Conservation (phyloP, 1,140 invertebrate genomes). For the Notospermus geniculatus region DNA sequence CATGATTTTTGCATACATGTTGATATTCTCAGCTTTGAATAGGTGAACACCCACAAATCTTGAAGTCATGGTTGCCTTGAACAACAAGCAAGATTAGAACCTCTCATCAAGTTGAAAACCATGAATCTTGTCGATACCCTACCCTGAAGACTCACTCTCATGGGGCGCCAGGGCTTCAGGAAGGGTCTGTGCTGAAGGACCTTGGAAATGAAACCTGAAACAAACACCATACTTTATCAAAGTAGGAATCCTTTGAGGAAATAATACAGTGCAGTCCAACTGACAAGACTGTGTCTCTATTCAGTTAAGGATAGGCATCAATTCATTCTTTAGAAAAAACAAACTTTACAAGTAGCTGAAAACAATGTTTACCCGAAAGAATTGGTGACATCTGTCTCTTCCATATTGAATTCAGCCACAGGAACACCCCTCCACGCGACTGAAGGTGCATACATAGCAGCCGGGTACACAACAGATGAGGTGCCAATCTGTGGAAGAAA, state of each 20-base stretch:
- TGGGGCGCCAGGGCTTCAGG: constrained; percentile 62
- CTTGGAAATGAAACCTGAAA: constrained; percentile 72
- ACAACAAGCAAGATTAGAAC: too few species aligned
- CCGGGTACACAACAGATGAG: constrained; percentile 85
- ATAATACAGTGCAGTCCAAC: constrained; percentile 12
- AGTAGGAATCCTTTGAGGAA: neutral
- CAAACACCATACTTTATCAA: constrained; percentile 28
- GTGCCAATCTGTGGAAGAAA: constrained; percentile 61
- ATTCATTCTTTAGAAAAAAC: too few species aligned
- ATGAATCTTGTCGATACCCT: too few species aligned
- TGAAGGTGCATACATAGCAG: constrained; percentile 84
- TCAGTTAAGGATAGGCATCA: neutral
- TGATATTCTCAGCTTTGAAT: too few species aligned
- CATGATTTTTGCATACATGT: too few species aligned
- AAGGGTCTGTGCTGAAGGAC: constrained; percentile 71
- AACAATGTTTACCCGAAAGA: constrained; percentile 72
- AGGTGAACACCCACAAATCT: too few species aligned
- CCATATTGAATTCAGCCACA: constrained; percentile 88
- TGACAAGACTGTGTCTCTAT: constrained; percentile 14
- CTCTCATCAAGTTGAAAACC: too few species aligned
- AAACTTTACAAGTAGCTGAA: too few species aligned
- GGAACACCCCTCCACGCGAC: constrained; percentile 73
- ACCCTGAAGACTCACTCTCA: constrained; percentile 17
- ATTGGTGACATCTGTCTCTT: constrained; percentile 70
- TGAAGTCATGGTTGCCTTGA: too few species aligned